A percentile compares a stretch with the other conserved stretches of the same genome.
Conservation (phyloP, 2,113 vertebrate genomes). For the Sprattus sprattus region DNA sequence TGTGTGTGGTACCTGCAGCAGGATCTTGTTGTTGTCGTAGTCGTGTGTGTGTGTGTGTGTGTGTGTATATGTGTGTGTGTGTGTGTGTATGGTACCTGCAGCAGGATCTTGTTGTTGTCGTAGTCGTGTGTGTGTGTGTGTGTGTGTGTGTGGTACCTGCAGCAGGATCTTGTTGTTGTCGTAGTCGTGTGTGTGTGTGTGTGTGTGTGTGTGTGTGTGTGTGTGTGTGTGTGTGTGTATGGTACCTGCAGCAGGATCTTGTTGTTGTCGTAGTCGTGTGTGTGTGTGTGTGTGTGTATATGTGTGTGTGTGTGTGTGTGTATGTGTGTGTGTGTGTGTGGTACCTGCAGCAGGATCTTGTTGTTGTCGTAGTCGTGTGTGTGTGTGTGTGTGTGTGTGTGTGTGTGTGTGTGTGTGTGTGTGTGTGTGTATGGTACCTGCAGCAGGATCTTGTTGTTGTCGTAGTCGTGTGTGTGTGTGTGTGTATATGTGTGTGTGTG, state of each 20-base stretch:
- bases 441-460: slow-evolving; percentile 91
- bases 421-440: slow-evolving; percentile 72
- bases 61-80: slow-evolving; percentile 1
- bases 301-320: slow-evolving; percentile 25
- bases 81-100: slow-evolving; percentile 76
- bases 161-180: too few species aligned
- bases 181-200: too few species aligned
- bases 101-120: slow-evolving; percentile 89
- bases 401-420: slow-evolving; percentile 6
- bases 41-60: slow-evolving; percentile 21
- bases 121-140: slow-evolving; percentile 82
- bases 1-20: too few species aligned
- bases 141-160: background rate
- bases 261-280: background rate
- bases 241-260: background rate
- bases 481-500: slow-evolving; percentile 1
- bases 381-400: too few species aligned
- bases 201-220: too few species aligned
- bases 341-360: too few species aligned
- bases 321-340: too few species aligned
- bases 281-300: background rate
- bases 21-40: too few species aligned
- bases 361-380: too few species aligned
- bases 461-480: slow-evolving; percentile 83
- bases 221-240: too few species aligned